These are phyloP conservation scores for Cyprinodon tularosa DNA, from an alignment of 2,113 vertebrate genomes.

Conservation along the genomic window DNA sequence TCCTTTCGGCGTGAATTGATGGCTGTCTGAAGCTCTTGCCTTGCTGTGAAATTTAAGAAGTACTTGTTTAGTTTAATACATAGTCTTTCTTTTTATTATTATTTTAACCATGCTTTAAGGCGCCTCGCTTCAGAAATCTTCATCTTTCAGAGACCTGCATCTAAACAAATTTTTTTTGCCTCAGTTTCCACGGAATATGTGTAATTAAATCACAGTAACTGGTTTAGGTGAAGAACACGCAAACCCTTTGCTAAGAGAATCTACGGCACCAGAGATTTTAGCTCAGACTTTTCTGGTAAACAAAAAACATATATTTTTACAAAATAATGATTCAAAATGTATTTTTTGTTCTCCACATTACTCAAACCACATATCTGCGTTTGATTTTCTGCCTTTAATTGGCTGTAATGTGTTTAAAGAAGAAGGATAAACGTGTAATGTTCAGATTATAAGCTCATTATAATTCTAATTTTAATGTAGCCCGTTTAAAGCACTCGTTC, in stretches of 20 bases:
- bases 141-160: not conserved
- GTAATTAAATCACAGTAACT: not conserved
- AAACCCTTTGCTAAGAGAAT: not conserved
- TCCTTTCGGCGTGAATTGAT: not conserved
- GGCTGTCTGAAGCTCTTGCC: not conserved
- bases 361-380: not conserved
- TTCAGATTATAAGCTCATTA: not conserved
- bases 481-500: not conserved
- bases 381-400: not conserved
- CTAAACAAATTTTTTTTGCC: not conserved
- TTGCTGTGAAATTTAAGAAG: not conserved
- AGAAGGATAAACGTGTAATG: not conserved
- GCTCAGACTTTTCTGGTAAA: not conserved
- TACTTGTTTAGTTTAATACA: not conserved
- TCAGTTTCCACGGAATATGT: not conserved
- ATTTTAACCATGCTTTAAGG: not conserved
- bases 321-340: not conserved
- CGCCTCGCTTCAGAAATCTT: not conserved
- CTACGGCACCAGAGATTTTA: not conserved
- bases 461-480: not conserved
- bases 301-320: not conserved
- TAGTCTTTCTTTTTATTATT: not conserved
- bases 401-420: not conserved
- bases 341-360: not conserved
- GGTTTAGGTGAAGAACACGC: not conserved